These are phyloP conservation scores for Masnerella sp. DNA, from an alignment of 2,888 invertebrate species.

Conservation along the genomic window DNA sequence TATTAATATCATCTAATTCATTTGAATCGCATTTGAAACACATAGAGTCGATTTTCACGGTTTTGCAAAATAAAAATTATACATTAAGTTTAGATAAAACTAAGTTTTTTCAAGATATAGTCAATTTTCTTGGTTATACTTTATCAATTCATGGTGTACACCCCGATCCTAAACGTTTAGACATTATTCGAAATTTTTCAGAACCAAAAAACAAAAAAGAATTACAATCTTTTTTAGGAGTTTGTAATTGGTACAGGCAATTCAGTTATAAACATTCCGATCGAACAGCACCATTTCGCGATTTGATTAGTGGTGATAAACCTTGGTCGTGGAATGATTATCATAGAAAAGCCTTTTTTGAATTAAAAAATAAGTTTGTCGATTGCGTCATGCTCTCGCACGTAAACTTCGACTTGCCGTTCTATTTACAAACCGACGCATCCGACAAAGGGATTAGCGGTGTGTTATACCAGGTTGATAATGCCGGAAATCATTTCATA, in stretches of 20 bases:
- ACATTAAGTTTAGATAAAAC: background rate
- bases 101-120: background rate
- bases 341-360: background rate
- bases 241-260: slow-evolving; percentile 3
- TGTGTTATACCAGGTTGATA: slow-evolving; percentile 5
- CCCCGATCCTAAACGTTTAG: background rate
- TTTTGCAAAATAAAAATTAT: slow-evolving; percentile 2
- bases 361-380: slow-evolving; percentile 1
- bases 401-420: background rate
- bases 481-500: background rate
- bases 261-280: slow-evolving; percentile 5
- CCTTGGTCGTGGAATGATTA: background rate
- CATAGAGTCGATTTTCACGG: background rate
- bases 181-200: background rate
- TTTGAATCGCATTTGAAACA: background rate
- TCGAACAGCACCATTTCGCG: background rate
- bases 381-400: slow-evolving; percentile 2
- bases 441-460: slow-evolving; percentile 8
- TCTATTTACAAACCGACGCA: slow-evolving; percentile 7
- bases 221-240: background rate
- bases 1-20: slow-evolving; percentile 1
- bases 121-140: slow-evolving; percentile 1
- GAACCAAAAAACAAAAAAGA: slow-evolving; percentile 2
- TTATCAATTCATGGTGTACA: slow-evolving; percentile 1
- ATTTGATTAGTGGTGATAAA: background rate